phyloP scores from a whole-genome alignment of 2,888 invertebrate species.

The Caenorhabditis macrosperma region DNA sequence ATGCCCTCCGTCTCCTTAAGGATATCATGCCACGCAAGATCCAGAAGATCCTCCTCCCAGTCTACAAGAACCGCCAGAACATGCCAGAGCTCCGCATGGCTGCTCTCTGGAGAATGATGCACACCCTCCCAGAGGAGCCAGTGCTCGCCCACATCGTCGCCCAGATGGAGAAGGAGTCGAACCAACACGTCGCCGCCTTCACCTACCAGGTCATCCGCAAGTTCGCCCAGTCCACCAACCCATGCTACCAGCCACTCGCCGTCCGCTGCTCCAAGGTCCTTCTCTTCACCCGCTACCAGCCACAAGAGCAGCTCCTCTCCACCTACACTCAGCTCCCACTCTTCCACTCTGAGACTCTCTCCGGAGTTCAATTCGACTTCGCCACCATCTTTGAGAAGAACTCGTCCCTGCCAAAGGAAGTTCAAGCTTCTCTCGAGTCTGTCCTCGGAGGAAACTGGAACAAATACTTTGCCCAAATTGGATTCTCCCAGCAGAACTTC shows the following conservation, averaged over 20 bases:
- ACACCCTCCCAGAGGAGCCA: too few relatives aligned
- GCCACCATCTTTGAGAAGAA: slow-evolving; percentile 71
- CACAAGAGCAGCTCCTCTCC: slow-evolving; percentile 50
- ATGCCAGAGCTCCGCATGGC: slow-evolving; percentile 72
- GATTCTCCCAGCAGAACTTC: slow-evolving; percentile 68
- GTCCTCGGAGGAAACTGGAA: too few relatives aligned
- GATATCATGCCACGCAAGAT: slow-evolving; percentile 62
- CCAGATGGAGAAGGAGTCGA: too few relatives aligned
- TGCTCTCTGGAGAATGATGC: too few relatives aligned
- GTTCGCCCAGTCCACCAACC: slow-evolving; percentile 66
- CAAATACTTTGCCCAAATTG: too few relatives aligned
- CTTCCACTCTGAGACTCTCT: slow-evolving; percentile 60
- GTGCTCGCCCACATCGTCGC: too few relatives aligned
- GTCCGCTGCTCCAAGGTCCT: slow-evolving; percentile 46
- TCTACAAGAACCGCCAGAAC: slow-evolving; percentile 72
- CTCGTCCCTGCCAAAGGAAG: slow-evolving; percentile 61
- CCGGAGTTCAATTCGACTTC: slow-evolving; percentile 64
- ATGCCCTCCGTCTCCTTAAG: slow-evolving; percentile 70
- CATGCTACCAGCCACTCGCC: slow-evolving; percentile 64
- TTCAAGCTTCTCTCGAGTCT: slow-evolving; percentile 61
- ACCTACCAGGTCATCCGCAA: slow-evolving; percentile 64
- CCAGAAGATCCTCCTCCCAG: slow-evolving; percentile 71
- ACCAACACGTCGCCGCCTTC: slow-evolving; percentile 71
- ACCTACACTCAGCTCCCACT: slow-evolving; percentile 63
- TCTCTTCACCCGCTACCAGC: slow-evolving; percentile 48